Evolutionary conservation across 2,888 invertebrate genomes (phyloP), one percentile per base, ranked within the genome.

Genomic region (Standfussiana lucernea): DNA sequence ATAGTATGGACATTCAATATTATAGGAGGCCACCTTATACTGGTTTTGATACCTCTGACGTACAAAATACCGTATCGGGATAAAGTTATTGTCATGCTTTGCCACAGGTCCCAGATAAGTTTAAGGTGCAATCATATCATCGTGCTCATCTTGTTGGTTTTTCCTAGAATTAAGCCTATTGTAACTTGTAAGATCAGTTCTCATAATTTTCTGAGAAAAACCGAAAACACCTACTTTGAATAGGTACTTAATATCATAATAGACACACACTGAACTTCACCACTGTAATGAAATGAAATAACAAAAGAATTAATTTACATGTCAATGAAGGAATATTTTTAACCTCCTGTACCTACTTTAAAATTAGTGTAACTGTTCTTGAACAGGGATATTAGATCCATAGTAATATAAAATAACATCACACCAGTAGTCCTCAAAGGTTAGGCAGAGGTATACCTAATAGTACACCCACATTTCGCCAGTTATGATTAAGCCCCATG

Each of bases 281-380:
- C 1, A 64, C 42, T 24, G 3, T 32, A 59, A 7, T 72, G 80
- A 75, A 83, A 86, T 10, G 65, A 24, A 59, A 47, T 42, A 64
- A 75, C 72, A 82, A 82, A 66, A 50, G 56, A 79, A 74, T 79
- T 42, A 1, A 83, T 82, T 83, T 50, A 40, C 74, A 83, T 56
- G 40, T 45, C 2, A 83, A 82, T 83, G 18, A 67, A 45, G 21
- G 5, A 28, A 37, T 62, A 56, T 66, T 21, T 45, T 28, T 76
- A 40, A 81, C 61, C 77, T 79, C 56, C 2, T 64, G 18, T 37
- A 42, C 28, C 8, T 11, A 21, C n/a, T 21, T 18, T 28, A 28
- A 59, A 59, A 8, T 32, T 32, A 59, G 8, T 59, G 13, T 32
- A 59, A 59, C 28, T 56, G 28, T 15, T 28, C 18, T 59, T 4